phyloP scores from a whole-genome alignment of 2,797 vertebrate species.

The Caiman crocodilus region DNA sequence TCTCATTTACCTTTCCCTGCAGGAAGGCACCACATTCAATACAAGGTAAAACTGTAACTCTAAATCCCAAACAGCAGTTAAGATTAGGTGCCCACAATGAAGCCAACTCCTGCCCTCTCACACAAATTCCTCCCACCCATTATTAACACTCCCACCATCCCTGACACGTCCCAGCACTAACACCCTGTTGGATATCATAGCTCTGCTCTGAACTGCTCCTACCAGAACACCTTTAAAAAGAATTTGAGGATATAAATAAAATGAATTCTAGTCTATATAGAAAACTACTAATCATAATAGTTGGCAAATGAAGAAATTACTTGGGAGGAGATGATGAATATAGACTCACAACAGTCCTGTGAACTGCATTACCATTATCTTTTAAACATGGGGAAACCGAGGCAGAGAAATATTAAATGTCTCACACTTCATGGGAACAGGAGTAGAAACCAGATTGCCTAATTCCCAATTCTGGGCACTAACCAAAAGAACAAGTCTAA shows the following conservation, averaged over 20 bases:
- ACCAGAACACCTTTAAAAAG: too few species aligned
- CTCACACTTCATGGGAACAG: not conserved
- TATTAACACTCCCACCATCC: constrained; percentile 4
- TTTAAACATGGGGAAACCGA: not conserved
- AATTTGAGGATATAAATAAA: too few species aligned
- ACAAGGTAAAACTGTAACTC: constrained; percentile 21
- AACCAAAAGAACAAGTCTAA: not conserved
- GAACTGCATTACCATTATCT: not conserved
- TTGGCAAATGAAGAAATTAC: too few species aligned
- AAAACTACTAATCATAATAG: too few species aligned
- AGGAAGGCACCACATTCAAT: not conserved
- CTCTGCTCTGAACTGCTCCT: too few species aligned
- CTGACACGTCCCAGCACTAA: not conserved
- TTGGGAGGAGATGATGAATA: not conserved
- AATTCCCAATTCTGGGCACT: not conserved
- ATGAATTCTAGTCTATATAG: too few species aligned
- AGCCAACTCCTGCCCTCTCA: not conserved
- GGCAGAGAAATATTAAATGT: not conserved
- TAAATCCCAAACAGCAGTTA: constrained; percentile 17
- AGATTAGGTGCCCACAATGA: not conserved
- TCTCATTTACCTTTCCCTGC: constrained; percentile 18
- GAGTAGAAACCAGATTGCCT: not conserved
- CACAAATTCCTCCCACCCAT: not conserved
- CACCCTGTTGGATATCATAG: too few species aligned
- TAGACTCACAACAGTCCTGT: fast-evolving